Conservation (phyloP, 1,140 invertebrate species). For the Apocrypta bakeri region DNA sequence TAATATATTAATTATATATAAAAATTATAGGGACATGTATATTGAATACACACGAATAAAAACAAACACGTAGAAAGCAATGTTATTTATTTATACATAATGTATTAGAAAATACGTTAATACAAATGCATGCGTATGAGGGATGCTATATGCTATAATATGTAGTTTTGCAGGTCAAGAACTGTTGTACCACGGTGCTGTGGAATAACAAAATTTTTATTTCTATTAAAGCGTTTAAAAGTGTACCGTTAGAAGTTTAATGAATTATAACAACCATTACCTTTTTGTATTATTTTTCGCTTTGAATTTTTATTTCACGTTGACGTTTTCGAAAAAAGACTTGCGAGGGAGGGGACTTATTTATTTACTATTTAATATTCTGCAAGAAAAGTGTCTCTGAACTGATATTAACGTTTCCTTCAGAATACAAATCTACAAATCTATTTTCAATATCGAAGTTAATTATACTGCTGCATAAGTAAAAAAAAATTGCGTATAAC, state of each 20-base stretch:
- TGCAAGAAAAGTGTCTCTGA: not conserved
- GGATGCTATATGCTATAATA: not conserved
- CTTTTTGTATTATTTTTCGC: not conserved
- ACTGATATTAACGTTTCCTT: not conserved
- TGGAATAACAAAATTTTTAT: not conserved
- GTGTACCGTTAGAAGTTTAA: not conserved
- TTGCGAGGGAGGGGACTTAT: not conserved
- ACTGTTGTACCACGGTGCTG: not conserved
- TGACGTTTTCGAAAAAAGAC: not conserved
- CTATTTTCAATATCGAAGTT: not conserved
- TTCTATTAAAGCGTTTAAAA: not conserved
- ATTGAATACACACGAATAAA: constrained; percentile 42
- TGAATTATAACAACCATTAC: not conserved
- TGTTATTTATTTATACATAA: constrained; percentile 50
- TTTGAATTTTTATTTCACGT: not conserved
- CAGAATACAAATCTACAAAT: not conserved
- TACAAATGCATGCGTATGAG: constrained; percentile 3
- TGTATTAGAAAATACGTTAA: not conserved
- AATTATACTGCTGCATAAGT: not conserved
- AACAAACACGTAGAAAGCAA: constrained; percentile 59
- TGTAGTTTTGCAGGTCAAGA: not conserved
- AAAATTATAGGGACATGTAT: constrained; percentile 47
- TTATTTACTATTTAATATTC: not conserved
- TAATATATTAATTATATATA: constrained; percentile 36
- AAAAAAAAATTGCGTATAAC: not conserved